Conservation (phyloP, 2,797 vertebrate genomes). For the Ispidina lecontei region DNA sequence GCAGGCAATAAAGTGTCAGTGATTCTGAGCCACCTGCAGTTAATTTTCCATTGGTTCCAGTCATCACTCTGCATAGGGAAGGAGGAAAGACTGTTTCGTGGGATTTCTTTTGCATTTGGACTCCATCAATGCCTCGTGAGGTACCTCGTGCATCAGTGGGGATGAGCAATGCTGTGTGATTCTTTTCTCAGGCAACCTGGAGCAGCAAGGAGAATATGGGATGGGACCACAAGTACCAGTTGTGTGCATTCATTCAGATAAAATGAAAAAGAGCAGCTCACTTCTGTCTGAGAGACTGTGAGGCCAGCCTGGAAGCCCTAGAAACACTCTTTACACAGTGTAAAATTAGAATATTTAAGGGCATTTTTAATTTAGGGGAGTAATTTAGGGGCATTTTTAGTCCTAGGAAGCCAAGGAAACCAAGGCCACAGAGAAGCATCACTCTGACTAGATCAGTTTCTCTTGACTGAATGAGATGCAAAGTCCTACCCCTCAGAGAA, state of each 20-base stretch:
- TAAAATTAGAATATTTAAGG: neutral
- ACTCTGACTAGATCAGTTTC: neutral
- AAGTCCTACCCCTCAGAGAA: neutral
- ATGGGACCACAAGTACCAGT: neutral
- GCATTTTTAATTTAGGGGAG: neutral
- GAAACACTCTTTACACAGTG: neutral
- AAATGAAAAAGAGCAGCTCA: neutral
- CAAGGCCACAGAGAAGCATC: neutral
- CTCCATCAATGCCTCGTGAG: neutral
- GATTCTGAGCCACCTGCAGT: constrained; percentile 48
- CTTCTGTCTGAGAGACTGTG: neutral
- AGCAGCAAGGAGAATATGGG: neutral
- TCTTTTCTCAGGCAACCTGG: neutral
- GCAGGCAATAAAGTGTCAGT: constrained; percentile 18
- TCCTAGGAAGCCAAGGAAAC: neutral
- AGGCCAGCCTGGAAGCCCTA: neutral
- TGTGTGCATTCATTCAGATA: neutral
- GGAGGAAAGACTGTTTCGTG: neutral
- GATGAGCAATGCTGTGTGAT: neutral
- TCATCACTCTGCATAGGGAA: neutral
- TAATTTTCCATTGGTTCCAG: constrained; percentile 38
- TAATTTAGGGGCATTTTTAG: neutral
- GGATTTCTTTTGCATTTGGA: neutral
- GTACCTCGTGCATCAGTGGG: neutral
- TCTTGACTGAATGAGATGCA: neutral